Evolutionary conservation across 1,140 invertebrate species (phyloP), one percentile per base, ranked within the genome.

Genomic region (Drosophila tropicalis): DNA sequence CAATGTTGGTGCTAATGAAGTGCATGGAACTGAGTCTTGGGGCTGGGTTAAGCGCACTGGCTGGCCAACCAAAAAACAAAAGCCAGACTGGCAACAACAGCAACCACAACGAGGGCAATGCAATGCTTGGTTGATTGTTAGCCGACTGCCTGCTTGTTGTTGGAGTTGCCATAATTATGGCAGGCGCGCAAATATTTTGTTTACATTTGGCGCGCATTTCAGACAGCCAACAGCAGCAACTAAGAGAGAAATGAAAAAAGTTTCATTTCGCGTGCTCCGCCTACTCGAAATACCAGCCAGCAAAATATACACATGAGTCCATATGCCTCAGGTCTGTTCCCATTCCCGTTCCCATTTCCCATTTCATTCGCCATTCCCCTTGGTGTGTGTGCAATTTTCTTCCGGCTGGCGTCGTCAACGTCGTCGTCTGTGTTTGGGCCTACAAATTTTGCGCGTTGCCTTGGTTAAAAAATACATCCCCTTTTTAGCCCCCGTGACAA

Each of bases 111-210:
- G 68, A 56, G 66, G 68, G 66, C 63, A 76, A 67, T 67, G 63
- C 72, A 76, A 64, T 77, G 83, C 83, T 73, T 87, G 84, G 72
- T 80, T 73, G 82, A 36, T 51, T 67, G 64, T 62, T 67, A 62
- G 0, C 15, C 9, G 51, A 17, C 57, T 68, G 67, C 32, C 65
- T 72, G 56, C 63, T 32, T 47, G 44, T 39, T 75, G 64, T 17
- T 64, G 64, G 36, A 62, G 84, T 81, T 84, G 85, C 84, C 85
- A 89, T 89, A 89, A 89, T 89, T 89, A 89, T 89, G 84, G 80
- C 84, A 89, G 84, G 84, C 84, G 84, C 84, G 84, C 84, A 81
- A 90, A 90, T 89, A 89, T 89, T 89, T 89, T 89, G 84, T 89
- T 89, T 89, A 89, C 85, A 89, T 90, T 84, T 81, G 83, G 81